Base-by-base conservation (phyloP, 2,797 vertebrate species). In the Periparus ater region DNA sequence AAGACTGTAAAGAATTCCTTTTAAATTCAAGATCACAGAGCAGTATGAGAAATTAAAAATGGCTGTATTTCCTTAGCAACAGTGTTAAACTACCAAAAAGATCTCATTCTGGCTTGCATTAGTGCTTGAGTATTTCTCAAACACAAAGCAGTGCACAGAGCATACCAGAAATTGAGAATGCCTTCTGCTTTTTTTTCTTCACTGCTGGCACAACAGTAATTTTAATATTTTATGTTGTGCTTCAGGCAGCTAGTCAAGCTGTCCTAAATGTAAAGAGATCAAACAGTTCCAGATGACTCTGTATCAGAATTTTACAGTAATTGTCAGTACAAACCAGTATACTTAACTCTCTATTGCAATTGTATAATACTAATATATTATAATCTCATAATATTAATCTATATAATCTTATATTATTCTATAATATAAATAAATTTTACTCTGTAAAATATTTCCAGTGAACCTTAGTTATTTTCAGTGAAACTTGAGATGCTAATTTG, bases 191-290 rank as follows among this genome's bases (percentile, higher is more conserved):
- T 79, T 78, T 54, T 55, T 82, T 22, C 5, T 63, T 76, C 21
- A 36, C 44, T 83, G 22, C 14, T 84, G 10, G 6, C 13, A 38
- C 0, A 1, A 60, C 3, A 73, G 22, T 29, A 27, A 6, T n/a
- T 79, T 84, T 34, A 47, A 67, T 67, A 77, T 34, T 58, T 65
- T n/a, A 68, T 81, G 20, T 38, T 67, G 40, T n/a, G 6, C 44
- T 80, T 72, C 44, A 85, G 40, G 34, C 15, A 80, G 53, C 57
- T 45, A 66, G 23, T 76, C 67, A 88, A 70, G 25, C 8, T 91
- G 50, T 88, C n/a, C 11, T 90, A 66, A 91, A 79, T 19, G 4
- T 47, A 72, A 81, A 77, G 11, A 14, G 7, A 21, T 29, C 16
- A 75, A 61, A 81, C 3, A 78, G 29, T 53, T 93, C 17, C 51